These are phyloP conservation scores for Pampusana beccarii DNA, from an alignment of 2,113 vertebrate species.

Conservation along the genomic window DNA sequence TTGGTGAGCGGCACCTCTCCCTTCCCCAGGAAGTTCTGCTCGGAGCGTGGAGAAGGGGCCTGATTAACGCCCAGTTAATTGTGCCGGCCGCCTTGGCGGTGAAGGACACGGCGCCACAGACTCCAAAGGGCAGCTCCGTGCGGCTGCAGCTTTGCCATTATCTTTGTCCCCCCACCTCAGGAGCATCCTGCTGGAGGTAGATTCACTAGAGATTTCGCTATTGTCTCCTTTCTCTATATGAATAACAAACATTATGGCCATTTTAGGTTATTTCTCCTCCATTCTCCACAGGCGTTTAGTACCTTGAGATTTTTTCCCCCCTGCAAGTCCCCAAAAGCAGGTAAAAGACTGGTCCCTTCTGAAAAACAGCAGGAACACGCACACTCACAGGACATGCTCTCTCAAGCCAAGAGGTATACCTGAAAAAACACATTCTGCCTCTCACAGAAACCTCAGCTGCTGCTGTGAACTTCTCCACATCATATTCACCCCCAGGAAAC, in stretches of 20 bases:
- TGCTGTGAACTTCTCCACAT: neutral
- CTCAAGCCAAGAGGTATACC: too few relatives aligned
- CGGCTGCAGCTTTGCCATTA: too few relatives aligned
- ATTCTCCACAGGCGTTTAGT: neutral
- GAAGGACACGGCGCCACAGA: neutral
- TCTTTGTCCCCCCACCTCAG: neutral
- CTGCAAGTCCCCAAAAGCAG: too few relatives aligned
- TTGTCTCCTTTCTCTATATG: accelerated
- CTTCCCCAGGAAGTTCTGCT: neutral
- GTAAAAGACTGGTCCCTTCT: neutral
- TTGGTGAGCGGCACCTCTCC: neutral
- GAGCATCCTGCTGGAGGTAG: accelerated
- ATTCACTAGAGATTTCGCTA: accelerated
- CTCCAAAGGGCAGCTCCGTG: neutral
- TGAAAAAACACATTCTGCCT: neutral
- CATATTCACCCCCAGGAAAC: neutral
- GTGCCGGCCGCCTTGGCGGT: neutral
- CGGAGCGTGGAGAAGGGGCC: accelerated
- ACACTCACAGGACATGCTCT: neutral
- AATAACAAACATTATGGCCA: neutral
- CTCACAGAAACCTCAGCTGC: neutral
- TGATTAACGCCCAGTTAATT: neutral
- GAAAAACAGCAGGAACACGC: too few relatives aligned
- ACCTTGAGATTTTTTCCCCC: neutral
- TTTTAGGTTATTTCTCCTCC: accelerated